These are phyloP conservation scores for Conopomorpha cramerella DNA, from an alignment of 1,140 invertebrate genomes.

Conservation along the genomic window DNA sequence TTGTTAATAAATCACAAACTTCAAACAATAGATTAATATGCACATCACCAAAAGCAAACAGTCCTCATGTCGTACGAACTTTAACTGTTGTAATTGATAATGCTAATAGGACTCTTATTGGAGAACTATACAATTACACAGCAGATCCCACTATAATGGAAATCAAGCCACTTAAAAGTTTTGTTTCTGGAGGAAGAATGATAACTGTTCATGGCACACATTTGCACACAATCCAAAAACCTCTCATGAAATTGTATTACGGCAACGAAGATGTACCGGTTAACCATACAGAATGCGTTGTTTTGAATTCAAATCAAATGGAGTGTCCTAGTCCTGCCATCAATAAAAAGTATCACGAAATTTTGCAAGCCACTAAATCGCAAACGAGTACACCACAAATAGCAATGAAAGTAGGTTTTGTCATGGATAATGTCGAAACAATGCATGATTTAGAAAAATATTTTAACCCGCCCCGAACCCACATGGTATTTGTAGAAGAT, in stretches of 20 bases:
- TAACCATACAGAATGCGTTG: conserved; percentile 82
- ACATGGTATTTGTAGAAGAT: conserved; percentile 89
- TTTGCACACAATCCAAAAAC: conserved; percentile 88
- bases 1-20: conserved; percentile 84
- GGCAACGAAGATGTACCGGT: conserved; percentile 71
- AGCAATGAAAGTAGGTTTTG: conserved; percentile 81
- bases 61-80: conserved; percentile 38
- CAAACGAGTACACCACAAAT: conserved; percentile 62
- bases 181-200: conserved; percentile 89
- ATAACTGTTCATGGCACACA: conserved; percentile 92
- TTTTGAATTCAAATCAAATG: conserved; percentile 90
- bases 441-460: conserved; percentile 88
- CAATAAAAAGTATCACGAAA: conserved; percentile 62
- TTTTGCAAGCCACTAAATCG: conserved; percentile 50
- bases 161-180: conserved; percentile 86
- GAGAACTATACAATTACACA: conserved; percentile 91
- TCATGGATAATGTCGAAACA: conserved; percentile 93
- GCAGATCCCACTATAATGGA: conserved; percentile 93
- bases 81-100: conserved; percentile 62
- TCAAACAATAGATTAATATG: conserved; percentile 89
- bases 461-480: conserved; percentile 77
- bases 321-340: conserved; percentile 92
- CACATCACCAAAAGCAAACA: conserved; percentile 72
- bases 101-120: conserved; percentile 73
- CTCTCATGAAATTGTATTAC: conserved; percentile 83